These are phyloP conservation scores for Corythaixoides concolor DNA, from an alignment of 2,113 vertebrate genomes.

Conservation along the genomic window DNA sequence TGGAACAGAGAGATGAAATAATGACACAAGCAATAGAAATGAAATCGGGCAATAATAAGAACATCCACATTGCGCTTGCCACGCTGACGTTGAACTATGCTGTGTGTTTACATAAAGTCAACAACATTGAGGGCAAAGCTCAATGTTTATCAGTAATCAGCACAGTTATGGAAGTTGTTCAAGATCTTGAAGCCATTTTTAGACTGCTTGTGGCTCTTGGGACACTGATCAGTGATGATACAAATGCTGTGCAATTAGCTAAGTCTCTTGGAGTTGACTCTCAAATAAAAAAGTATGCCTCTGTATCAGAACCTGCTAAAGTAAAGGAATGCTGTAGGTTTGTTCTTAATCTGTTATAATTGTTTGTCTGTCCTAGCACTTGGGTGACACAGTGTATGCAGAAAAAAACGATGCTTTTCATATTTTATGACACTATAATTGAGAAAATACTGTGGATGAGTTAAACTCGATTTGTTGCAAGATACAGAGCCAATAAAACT, in stretches of 20 bases:
- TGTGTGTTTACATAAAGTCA: conserved; percentile 84
- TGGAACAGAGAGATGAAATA: conserved; percentile 88
- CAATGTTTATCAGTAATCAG: conserved; percentile 96
- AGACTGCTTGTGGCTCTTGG: conserved; percentile 95
- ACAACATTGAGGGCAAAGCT: conserved; percentile 93
- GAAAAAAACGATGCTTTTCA: conserved; percentile 12
- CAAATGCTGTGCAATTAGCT: conserved; percentile 89
- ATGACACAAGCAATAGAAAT: conserved; percentile 88
- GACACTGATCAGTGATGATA: conserved; percentile 89
- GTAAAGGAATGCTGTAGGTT: conserved; percentile 93
- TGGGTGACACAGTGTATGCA: conserved; percentile 11
- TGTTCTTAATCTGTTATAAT: conserved; percentile 88
- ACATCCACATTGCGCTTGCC: conserved; percentile 93
- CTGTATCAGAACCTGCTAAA: conserved; percentile 91
- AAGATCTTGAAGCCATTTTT: conserved; percentile 95
- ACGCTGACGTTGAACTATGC: conserved; percentile 94
- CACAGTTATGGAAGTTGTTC: conserved; percentile 89
- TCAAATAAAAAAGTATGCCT: conserved; percentile 91
- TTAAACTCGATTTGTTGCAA: conserved; percentile 40
- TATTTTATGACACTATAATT: conserved; percentile 63
- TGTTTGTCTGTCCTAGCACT: not conserved
- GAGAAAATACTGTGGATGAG: conserved; percentile 64
- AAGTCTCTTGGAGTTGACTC: conserved; percentile 91
- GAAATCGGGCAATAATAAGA: conserved; percentile 88
- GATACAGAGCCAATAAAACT: conserved; percentile 61